Evolutionary conservation across 2,888 invertebrate species (phyloP).

Genomic region (Drosophila cognata): DNA sequence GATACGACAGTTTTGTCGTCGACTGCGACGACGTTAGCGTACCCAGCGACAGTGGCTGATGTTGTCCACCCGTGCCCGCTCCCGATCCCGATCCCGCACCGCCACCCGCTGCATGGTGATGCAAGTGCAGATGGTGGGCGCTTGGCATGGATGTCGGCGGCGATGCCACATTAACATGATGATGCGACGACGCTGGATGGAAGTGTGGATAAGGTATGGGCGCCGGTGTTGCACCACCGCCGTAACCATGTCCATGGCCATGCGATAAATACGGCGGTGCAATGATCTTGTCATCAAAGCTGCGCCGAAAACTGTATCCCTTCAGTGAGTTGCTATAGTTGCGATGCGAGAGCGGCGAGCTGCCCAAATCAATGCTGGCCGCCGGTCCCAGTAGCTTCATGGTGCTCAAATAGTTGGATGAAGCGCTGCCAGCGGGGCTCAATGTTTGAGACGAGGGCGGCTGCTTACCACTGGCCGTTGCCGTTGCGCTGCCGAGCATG

Average conservation of each 20-base stretch:
- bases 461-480: constrained; percentile 66
- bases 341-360: constrained; percentile 81
- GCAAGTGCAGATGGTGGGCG: constrained; percentile 75
- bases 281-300: constrained; percentile 84
- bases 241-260: constrained; percentile 44
- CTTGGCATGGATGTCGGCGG: constrained; percentile 35
- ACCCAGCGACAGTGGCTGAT: constrained; percentile 65
- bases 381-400: constrained; percentile 81
- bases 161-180: constrained; percentile 43
- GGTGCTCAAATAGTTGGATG: constrained; percentile 73
- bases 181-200: constrained; percentile 66
- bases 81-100: constrained; percentile 19
- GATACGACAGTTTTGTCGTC: constrained; percentile 83
- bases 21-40: constrained; percentile 82
- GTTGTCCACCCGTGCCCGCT: constrained; percentile 25
- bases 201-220: constrained; percentile 77
- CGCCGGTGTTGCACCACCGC: constrained; percentile 19
- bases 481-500: constrained; percentile 72
- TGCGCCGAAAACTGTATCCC: constrained; percentile 83
- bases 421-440: constrained; percentile 68
- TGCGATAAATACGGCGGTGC: constrained; percentile 68
- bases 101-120: constrained; percentile 58
- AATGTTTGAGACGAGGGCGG: constrained; percentile 66
- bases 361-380: constrained; percentile 82
- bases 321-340: constrained; percentile 82